Evolutionary conservation across 2,888 invertebrate genomes (phyloP).

Genomic region (Lepidochrysops patricia): DNA sequence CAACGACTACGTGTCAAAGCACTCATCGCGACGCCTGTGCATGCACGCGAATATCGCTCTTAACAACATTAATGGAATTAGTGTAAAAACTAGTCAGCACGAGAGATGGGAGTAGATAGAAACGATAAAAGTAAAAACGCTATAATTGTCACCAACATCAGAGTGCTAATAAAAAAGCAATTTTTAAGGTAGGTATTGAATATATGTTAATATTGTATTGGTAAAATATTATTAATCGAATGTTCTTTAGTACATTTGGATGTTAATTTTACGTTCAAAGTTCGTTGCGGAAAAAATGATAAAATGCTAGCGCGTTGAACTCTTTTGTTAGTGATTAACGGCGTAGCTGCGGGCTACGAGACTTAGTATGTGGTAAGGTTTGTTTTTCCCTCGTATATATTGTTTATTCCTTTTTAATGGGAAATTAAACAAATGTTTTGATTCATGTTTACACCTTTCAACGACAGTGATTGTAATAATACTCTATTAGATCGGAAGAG

Average conservation of each 20-base stretch:
- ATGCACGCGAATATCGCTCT: slow-evolving; percentile 1
- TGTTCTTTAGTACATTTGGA: no score
- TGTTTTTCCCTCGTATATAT: no score
- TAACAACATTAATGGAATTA: neutral
- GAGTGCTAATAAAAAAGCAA: no score
- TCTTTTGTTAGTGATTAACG: neutral
- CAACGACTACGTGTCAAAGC: slow-evolving; percentile 33
- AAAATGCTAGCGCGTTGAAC: neutral
- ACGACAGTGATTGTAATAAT: no score
- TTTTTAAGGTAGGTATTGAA: no score
- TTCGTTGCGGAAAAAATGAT: neutral
- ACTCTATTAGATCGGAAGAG: no score
- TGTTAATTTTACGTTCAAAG: neutral
- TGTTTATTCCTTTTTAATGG: no score
- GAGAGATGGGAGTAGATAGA: neutral
- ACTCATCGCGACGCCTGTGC: slow-evolving; percentile 21
- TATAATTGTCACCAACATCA: neutral
- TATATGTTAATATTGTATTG: no score
- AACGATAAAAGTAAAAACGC: neutral
- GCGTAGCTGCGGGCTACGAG: neutral
- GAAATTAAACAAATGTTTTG: no score
- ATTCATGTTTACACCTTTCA: no score
- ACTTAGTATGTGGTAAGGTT: neutral
- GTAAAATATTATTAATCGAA: no score
- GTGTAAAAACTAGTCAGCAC: neutral